Base-by-base conservation (phyloP, 2,888 invertebrate species). In the Sminthurinus aureus region DNA sequence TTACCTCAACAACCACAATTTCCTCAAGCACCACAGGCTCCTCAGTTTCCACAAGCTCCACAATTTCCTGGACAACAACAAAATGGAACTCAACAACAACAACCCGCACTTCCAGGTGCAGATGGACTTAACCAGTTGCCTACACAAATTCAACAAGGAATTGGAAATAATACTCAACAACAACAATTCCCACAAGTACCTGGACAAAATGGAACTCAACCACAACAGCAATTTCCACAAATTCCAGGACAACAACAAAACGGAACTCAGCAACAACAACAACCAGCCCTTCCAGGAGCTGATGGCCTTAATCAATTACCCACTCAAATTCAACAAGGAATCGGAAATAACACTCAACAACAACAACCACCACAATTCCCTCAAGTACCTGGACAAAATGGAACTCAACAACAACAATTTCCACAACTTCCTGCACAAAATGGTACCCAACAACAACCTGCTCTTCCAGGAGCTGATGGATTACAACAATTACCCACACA, bases 401-500 rank as follows among this genome's bases (percentile, higher is more conserved):
- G 66, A 66, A 79, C 79, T 22, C 77, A 77, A 58, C 74, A 12
- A 74, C 71, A 51, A 77, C 20, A 38, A 79, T 77, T 76, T 52
- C 20, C 20, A 12, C 20, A 52, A 77, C 4, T 51, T 3, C 73
- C 73, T 18, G 73, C 58, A 58, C 18, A 73, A 26, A 69, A 74
- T 71, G 69, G 64, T 26, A 66, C 78, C 8, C 71, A 71, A 64
- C 80, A 69, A 80, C 79, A 79, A 22, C 82, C 85, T 24, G 64
- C 64, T n/a, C 18, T 80, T 71, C 80, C 80, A 9, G 81, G 50
- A 71, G 3, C 1, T 4, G 38, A 38, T 38, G 58, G 58, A 15
- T 50, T 13, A 58, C 51, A 15, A 20, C 81, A 81, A n/a, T 15
- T 81, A 20, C 81, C 73, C 0, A 67, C 73, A 52, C 73, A 73